A percentile compares a stretch with the other conserved stretches of the same genome.
Evolutionary conservation across 37 sponge, comb jelly and placozoan genomes (phyloP).

Genomic region (Eunapius fragilis): DNA sequence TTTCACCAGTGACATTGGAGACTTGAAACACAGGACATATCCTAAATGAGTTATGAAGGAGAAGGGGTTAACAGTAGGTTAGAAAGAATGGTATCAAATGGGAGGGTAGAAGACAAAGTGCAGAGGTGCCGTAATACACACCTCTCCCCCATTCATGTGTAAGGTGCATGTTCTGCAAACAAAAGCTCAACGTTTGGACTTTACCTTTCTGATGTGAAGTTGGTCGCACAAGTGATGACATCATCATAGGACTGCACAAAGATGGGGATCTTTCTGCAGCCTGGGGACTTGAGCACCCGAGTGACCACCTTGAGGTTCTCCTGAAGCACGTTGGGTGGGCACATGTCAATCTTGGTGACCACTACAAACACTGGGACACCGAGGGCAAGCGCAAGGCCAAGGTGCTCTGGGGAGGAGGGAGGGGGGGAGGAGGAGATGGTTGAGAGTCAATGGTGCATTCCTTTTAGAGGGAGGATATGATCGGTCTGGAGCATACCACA

Average conservation of each 20-base stretch:
- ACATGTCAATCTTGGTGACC: conserved; percentile 99
- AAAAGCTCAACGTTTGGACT: background rate
- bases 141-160: too few species aligned
- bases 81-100: background rate
- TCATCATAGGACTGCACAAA: conserved; percentile 89
- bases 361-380: conserved; percentile 99
- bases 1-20: conserved; percentile 97
- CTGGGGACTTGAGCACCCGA: conserved; percentile 96
- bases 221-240: conserved; percentile 92
- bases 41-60: conserved; percentile 39
- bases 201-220: conserved; percentile 96
- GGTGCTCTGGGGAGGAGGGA: conserved; percentile 69
- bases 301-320: conserved; percentile 91
- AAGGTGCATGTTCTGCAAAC: background rate
- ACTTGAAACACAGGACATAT: conserved; percentile 99
- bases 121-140: too few species aligned
- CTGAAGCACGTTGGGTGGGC: conserved; percentile 95
- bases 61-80: background rate
- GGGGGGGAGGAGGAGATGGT: background rate
- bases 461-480: background rate
- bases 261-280: conserved; percentile 97
- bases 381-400: conserved; percentile 96
- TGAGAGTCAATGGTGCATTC: background rate
- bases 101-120: background rate
- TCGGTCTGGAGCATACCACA: background rate